phyloP scores from a whole-genome alignment of 2,113 vertebrate genomes.

The Pungitius pungitius region DNA sequence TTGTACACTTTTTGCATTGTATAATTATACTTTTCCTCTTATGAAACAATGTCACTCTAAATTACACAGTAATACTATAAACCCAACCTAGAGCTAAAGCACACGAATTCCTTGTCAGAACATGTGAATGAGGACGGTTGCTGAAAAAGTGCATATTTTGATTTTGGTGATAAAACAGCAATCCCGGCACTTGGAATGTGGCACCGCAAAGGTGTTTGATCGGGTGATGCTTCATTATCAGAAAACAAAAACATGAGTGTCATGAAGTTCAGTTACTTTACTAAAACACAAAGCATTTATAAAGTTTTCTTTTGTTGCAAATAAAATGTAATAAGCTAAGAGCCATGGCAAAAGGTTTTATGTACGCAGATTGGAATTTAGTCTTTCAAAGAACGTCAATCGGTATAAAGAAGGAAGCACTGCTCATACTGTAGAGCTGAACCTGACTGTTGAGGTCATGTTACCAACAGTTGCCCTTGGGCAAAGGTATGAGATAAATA shows the following conservation, averaged over 20 bases:
- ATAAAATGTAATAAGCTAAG: conserved; percentile 6
- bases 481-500: conserved; percentile 59
- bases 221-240: conserved; percentile 13
- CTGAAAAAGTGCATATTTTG: conserved; percentile 74
- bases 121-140: conserved; percentile 63
- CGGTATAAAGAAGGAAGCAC: background rate
- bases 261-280: background rate
- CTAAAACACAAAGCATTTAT: background rate
- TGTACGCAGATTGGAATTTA: conserved; percentile 13
- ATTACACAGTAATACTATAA: conserved; percentile 50
- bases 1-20: background rate
- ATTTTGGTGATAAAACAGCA: conserved; percentile 75
- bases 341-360: background rate
- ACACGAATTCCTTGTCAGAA: conserved; percentile 67
- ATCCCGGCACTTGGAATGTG: conserved; percentile 48
- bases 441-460: conserved; percentile 69
- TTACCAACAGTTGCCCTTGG: conserved; percentile 56
- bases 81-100: conserved; percentile 55
- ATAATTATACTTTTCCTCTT: background rate
- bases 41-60: conserved; percentile 23
- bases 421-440: conserved; percentile 36
- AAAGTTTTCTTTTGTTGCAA: background rate
- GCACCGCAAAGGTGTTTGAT: conserved; percentile 8
- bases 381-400: conserved; percentile 1
- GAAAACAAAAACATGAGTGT: conserved; percentile 7